Percentiles rank a stretch among this genome's conserved stretches.
phyloP scores from a whole-genome alignment of 2,113 vertebrate genomes.

The Macquaria australasica region DNA sequence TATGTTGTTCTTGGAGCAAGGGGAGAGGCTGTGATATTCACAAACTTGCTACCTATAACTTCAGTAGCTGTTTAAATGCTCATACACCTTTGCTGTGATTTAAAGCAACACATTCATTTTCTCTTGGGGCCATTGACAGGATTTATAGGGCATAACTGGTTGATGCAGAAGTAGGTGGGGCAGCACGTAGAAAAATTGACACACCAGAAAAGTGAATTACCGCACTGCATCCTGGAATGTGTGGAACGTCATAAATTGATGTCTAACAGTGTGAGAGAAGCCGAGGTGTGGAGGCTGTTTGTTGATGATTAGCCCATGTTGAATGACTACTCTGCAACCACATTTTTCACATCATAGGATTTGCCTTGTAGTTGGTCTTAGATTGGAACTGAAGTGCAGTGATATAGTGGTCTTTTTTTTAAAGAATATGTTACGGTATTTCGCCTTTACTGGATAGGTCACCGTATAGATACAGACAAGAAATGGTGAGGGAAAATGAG shows the following conservation, averaged over 20 bases:
- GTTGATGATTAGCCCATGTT: slow-evolving; percentile 36
- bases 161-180: slow-evolving; percentile 37
- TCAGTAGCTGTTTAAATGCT: neutral
- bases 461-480: neutral
- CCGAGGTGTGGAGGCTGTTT: slow-evolving; percentile 25
- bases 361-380: neutral
- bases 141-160: slow-evolving; percentile 4
- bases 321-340: slow-evolving; percentile 28
- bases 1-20: neutral
- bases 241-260: slow-evolving; percentile 33
- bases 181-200: slow-evolving; percentile 22
- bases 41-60: neutral
- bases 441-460: neutral
- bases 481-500: neutral
- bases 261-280: neutral
- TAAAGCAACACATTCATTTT: neutral
- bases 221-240: slow-evolving; percentile 38
- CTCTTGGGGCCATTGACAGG: slow-evolving; percentile 11
- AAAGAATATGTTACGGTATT: neutral
- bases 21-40: neutral
- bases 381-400: neutral
- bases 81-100: neutral
- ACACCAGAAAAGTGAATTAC: slow-evolving; percentile 56
- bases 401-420: neutral
- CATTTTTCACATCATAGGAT: slow-evolving; percentile 11